Conservation (phyloP, 2,888 invertebrate genomes). For the Aethes cnicana region DNA sequence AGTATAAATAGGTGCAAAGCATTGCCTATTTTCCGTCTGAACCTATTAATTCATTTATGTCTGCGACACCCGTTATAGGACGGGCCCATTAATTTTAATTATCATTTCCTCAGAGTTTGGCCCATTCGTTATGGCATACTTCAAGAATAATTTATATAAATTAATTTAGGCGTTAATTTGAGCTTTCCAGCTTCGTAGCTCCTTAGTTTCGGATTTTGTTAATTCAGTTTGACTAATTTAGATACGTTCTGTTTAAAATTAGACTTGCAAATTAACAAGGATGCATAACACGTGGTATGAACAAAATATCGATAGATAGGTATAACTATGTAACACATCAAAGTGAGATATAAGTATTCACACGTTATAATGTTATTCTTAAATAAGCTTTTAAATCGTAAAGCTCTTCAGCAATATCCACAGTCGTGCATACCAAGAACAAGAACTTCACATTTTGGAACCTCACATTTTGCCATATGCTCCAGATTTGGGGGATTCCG, state of each 20-base stretch:
- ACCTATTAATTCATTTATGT: conserved; percentile 7
- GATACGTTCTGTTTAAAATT: conserved; percentile 4
- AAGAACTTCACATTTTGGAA: too few species aligned
- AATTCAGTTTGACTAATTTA: conserved; percentile 2
- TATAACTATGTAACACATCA: conserved; percentile 15
- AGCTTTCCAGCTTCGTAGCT: too few species aligned
- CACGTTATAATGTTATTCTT: too few species aligned
- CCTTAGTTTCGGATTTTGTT: not conserved
- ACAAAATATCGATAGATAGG: too few species aligned
- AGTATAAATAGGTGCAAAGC: too few species aligned
- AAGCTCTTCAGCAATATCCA: too few species aligned
- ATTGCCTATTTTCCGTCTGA: too few species aligned
- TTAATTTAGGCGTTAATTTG: too few species aligned
- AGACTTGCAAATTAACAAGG: conserved; percentile 29
- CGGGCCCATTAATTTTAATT: conserved; percentile 8
- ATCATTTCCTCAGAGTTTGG: not conserved
- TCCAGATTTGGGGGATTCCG: conserved; percentile 32
- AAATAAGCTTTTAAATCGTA: too few species aligned
- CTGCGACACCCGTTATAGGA: conserved; percentile 5
- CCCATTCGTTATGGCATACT: not conserved
- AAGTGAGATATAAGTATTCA: conserved; percentile 14
- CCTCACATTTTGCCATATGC: conserved; percentile 21
- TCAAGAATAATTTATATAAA: not conserved
- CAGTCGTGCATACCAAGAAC: too few species aligned
- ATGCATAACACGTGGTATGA: too few species aligned